phyloP scores from a whole-genome alignment of 2,113 vertebrate genomes.

The Callocephalon fimbriatum region DNA sequence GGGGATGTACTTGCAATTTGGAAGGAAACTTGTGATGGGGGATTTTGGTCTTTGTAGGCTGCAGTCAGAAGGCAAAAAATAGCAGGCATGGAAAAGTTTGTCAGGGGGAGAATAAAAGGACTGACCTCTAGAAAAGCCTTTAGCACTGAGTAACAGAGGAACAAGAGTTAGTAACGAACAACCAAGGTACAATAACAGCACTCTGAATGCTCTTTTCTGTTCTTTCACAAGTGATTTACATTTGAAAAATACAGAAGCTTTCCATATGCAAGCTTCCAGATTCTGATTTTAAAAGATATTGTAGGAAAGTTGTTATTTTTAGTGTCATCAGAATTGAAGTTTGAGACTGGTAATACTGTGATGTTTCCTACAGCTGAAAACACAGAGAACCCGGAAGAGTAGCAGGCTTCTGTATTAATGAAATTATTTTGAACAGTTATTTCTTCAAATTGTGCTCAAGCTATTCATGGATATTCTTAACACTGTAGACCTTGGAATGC shows the following conservation, averaged over 20 bases:
- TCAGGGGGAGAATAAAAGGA: accelerated
- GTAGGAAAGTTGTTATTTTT: not conserved
- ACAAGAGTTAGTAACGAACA: not conserved
- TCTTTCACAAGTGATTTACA: not conserved
- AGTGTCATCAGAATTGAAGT: not conserved
- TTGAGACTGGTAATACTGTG: not conserved
- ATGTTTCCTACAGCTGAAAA: not conserved
- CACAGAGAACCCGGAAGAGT: not conserved
- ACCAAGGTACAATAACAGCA: not conserved
- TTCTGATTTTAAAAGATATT: not conserved
- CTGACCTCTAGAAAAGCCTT: not conserved
- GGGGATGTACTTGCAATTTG: not conserved
- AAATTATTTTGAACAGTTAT: not conserved
- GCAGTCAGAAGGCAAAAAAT: not conserved
- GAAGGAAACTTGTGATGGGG: not conserved
- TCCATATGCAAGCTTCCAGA: not conserved
- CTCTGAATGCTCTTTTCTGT: not conserved
- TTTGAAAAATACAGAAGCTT: not conserved
- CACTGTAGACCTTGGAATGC: not conserved
- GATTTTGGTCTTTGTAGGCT: not conserved
- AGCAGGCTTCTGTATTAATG: not conserved
- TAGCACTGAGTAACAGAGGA: not conserved
- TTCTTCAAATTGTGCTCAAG: not conserved
- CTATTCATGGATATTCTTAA: not conserved
- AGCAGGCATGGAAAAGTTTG: not conserved